A percentile compares a stretch with the other conserved stretches of the same genome.
These are phyloP conservation scores for Dromaius novaehollandiae DNA, from an alignment of 2,113 vertebrate genomes.

Conservation along the genomic window DNA sequence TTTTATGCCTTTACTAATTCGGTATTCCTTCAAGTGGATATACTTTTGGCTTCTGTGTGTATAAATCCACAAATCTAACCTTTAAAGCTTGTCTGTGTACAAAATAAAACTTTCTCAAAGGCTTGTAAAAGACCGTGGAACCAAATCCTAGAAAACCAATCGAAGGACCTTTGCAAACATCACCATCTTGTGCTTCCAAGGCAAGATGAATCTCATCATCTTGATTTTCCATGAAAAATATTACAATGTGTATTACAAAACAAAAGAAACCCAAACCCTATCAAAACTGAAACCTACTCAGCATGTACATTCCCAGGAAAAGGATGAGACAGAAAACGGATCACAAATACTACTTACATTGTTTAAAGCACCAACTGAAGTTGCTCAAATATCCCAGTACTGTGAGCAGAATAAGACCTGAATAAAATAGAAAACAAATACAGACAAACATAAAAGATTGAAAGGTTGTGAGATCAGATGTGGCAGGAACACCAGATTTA, in stretches of 20 bases:
- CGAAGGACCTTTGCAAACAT: background rate
- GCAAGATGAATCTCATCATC: background rate
- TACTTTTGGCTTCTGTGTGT: background rate
- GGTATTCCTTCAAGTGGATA: background rate
- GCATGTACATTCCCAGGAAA: background rate
- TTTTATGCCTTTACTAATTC: background rate
- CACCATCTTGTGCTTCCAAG: background rate
- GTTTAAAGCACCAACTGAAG: background rate
- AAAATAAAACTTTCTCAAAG: background rate
- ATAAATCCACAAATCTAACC: background rate
- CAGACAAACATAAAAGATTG: background rate
- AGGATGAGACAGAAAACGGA: background rate
- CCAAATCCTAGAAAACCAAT: background rate
- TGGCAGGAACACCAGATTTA: background rate
- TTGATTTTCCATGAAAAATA: background rate
- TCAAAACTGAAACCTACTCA: background rate
- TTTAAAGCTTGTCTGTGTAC: background rate
- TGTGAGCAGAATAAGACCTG: background rate
- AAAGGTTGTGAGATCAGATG: constrained; percentile 17
- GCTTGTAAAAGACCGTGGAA: background rate
- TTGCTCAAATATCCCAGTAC: background rate
- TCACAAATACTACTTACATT: background rate
- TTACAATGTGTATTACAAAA: background rate
- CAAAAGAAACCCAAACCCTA: background rate
- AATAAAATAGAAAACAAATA: background rate